Percentiles rank a stretch among this genome's conserved stretches.
phyloP scores from a whole-genome alignment of 2,113 vertebrate genomes.

The Periophthalmus modestus region DNA sequence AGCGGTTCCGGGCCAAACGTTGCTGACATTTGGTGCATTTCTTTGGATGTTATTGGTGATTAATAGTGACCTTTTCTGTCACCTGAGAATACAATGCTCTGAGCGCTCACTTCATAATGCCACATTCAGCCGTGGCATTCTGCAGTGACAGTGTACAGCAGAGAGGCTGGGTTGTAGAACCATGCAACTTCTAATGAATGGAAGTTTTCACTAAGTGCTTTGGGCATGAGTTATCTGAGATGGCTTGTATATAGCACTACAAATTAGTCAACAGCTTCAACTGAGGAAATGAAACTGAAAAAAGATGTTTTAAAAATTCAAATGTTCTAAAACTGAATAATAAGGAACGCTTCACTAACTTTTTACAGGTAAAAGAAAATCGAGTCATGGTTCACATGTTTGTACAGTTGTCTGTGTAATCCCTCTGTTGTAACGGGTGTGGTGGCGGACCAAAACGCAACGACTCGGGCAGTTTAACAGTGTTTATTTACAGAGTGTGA shows the following conservation, averaged over 20 bases:
- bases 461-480: too few relatives aligned
- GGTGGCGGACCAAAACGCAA: too few relatives aligned
- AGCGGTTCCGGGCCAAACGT: conserved; percentile 31
- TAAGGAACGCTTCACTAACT: neutral
- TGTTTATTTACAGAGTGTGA: too few relatives aligned
- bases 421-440: too few relatives aligned
- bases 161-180: neutral
- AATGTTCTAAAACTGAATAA: neutral
- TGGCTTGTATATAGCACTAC: too few relatives aligned
- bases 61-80: conserved; percentile 53
- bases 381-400: neutral
- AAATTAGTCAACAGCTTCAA: too few relatives aligned
- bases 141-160: neutral
- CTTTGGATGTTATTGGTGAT: conserved; percentile 40
- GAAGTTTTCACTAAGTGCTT: neutral
- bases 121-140: neutral
- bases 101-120: conserved; percentile 3
- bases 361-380: neutral
- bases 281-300: too few relatives aligned
- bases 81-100: conserved; percentile 22
- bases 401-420: neutral
- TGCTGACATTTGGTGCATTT: conserved; percentile 56
- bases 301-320: too few relatives aligned
- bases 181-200: neutral
- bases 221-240: neutral